These are phyloP conservation scores for Paracentrotus lividus DNA, from an alignment of 53 echinoderm and acorn worm genomes.

Conservation along the genomic window DNA sequence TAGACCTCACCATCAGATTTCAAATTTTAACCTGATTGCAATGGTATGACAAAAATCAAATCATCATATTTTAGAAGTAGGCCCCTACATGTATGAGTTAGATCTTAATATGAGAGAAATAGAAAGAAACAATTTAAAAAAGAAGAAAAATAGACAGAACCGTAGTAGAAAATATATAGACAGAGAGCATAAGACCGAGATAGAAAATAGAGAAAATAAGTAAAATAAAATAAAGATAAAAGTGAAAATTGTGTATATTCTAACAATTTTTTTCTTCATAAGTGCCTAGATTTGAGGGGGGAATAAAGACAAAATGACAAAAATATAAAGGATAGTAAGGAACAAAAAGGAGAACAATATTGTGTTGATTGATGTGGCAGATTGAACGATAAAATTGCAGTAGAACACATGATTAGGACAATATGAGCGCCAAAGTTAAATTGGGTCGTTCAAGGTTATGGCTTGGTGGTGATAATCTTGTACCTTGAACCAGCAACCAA, in stretches of 20 bases:
- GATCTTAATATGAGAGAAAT: not conserved
- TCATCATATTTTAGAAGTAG: slow-evolving; percentile 1
- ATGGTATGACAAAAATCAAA: too few relatives aligned
- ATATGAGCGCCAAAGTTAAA: slow-evolving; percentile 1
- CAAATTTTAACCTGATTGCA: too few relatives aligned
- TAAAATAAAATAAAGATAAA: not conserved
- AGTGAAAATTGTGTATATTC: not conserved
- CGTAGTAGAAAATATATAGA: too few relatives aligned
- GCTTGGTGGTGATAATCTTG: slow-evolving; percentile 13
- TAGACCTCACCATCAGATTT: too few relatives aligned
- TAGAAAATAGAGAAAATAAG: not conserved
- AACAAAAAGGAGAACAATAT: not conserved
- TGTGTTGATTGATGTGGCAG: not conserved
- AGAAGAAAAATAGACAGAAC: too few relatives aligned
- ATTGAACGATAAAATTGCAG: slow-evolving; percentile 22
- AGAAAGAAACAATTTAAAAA: not conserved
- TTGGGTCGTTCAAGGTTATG: slow-evolving; percentile 28
- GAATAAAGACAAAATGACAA: not conserved
- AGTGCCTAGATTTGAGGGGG: not conserved
- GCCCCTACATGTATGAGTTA: too few relatives aligned
- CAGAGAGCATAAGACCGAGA: not conserved
- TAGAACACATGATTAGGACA: slow-evolving; percentile 27
- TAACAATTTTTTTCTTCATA: not conserved
- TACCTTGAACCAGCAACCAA: not conserved
- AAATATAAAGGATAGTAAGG: not conserved